Base-by-base conservation (phyloP, 2,888 invertebrate species). In the Altica lythri region DNA sequence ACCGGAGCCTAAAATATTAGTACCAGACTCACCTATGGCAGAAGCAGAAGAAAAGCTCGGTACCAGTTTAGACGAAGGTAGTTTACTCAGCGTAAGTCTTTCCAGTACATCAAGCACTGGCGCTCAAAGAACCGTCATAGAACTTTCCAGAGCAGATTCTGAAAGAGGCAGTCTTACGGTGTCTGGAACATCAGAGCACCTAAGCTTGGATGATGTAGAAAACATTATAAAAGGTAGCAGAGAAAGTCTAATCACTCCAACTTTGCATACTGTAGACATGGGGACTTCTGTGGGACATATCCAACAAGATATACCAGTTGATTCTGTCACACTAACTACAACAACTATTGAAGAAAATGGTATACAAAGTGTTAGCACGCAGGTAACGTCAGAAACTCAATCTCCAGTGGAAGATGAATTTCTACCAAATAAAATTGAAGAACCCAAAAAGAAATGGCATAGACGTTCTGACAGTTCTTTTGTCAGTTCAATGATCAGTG, bases 51-150 rank as follows among this genome's bases (percentile, higher is more conserved):
- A 82, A 67, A 79, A 77, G 63, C 74, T 80, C 50, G 80, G 79
- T 2, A 81, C 81, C 0, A 83, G 83, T 65, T 62, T 83, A 32
- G 83, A 83, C 57, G 84, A 84, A 38, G 81, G 81, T 1, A 83
- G 80, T 2, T 75, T 82, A 32, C 66, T 83, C 4, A 82, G 82
- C 18, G 77, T 81, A 46, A 83, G 83, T 65, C 72, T 81, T 61
- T 83, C 83, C 1, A 83, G 82, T 67, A 79, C 81, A 17, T 83
- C 83, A 1, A 81, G 81, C 52, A 68, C 72, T 17, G 71, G 73
- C 8, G 74, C 73, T 27, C 66, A 75, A 49, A 65, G 71, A 65
- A 79, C 79, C 10, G 78, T 79, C 0, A 76, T 79, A 44, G 79
- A 79, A 66, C 59, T 75, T 17, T 76, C 77, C 0, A 68, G 73